Evolutionary conservation across 2,113 vertebrate genomes (phyloP).

Genomic region (Sclerurus mexicanus): DNA sequence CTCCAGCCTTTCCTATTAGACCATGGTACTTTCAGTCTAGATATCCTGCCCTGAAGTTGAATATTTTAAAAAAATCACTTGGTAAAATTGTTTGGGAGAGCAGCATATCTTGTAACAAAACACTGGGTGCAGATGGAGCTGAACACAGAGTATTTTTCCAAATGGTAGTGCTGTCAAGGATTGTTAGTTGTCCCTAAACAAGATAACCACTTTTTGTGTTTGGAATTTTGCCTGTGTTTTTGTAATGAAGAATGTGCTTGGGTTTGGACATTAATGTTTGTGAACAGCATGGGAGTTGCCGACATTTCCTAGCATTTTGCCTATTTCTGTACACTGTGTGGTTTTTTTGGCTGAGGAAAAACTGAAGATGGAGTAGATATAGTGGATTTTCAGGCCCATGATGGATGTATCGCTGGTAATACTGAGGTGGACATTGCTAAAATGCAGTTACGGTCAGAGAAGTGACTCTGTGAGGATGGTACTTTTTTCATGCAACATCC

Average conservation of each 20-base stretch:
- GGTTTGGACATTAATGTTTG: constrained; percentile 10
- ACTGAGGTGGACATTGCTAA: constrained; percentile 58
- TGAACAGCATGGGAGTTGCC: constrained; percentile 51
- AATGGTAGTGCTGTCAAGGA: neutral
- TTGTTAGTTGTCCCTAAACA: constrained; percentile 44
- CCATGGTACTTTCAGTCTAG: neutral
- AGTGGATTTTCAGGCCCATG: constrained; percentile 25
- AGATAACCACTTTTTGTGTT: neutral
- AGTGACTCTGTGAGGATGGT: neutral
- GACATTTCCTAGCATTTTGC: constrained; percentile 56
- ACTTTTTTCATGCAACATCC: neutral
- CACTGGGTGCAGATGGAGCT: constrained; percentile 39
- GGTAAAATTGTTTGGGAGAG: constrained; percentile 7
- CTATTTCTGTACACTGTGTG: neutral
- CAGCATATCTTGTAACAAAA: constrained; percentile 30
- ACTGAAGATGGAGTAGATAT: neutral
- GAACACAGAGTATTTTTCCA: constrained; percentile 12
- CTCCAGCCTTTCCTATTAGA: neutral
- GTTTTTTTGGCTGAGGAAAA: constrained; percentile 27
- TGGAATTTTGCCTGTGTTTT: constrained; percentile 59
- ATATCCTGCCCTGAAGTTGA: constrained; percentile 4
- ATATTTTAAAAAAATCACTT: neutral
- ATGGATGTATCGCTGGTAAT: neutral
- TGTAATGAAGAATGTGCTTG: constrained; percentile 41
- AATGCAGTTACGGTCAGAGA: constrained; percentile 7